These are phyloP conservation scores for Apodemia duryi DNA, from an alignment of 2,888 invertebrate genomes.

Conservation along the genomic window DNA sequence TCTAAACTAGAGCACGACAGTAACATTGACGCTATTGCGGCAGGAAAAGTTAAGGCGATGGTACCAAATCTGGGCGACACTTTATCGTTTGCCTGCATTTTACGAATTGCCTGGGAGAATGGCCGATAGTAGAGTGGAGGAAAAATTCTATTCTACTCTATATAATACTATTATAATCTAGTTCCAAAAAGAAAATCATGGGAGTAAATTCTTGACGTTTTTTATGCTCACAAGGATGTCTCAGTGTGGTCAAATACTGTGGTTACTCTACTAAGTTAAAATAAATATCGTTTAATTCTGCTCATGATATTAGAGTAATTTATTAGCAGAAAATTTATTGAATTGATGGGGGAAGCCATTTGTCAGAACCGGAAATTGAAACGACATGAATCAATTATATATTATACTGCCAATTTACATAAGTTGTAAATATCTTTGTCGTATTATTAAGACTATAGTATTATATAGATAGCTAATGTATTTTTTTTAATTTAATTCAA, in stretches of 20 bases:
- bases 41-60: too few relatives aligned
- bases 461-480: too few relatives aligned
- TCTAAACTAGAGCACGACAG: too few relatives aligned
- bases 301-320: constrained; percentile 19
- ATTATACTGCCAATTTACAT: constrained; percentile 1
- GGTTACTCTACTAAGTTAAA: constrained; percentile 19
- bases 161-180: too few relatives aligned
- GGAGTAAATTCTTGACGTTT: background rate
- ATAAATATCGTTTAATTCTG: constrained; percentile 33
- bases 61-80: too few relatives aligned
- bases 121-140: too few relatives aligned
- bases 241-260: background rate
- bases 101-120: too few relatives aligned
- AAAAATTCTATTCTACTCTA: too few relatives aligned
- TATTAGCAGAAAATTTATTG: constrained; percentile 14
- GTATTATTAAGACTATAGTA: background rate
- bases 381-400: constrained; percentile 12
- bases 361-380: constrained; percentile 16
- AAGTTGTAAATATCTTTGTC: background rate
- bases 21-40: too few relatives aligned
- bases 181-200: too few relatives aligned
- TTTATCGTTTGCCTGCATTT: too few relatives aligned
- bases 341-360: constrained; percentile 17
- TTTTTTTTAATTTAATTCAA: too few relatives aligned
- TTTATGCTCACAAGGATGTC: background rate